These are phyloP conservation scores for Lepidurus apus DNA, from an alignment of 1,140 invertebrate species.

Conservation along the genomic window DNA sequence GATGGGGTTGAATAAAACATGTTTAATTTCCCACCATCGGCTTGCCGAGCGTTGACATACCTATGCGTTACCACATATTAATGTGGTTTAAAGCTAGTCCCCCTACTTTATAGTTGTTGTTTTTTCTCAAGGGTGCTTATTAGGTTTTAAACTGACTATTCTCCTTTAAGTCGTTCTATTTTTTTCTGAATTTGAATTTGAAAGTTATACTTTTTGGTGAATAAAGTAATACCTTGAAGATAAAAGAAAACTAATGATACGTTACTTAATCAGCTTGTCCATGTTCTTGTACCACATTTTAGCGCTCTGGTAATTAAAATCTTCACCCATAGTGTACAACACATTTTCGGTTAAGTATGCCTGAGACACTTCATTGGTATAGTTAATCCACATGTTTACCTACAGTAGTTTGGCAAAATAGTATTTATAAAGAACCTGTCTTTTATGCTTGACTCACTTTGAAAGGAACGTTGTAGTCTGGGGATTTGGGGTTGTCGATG, in stretches of 20 bases:
- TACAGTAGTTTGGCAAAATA: constrained; percentile 23
- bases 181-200: too few relatives aligned
- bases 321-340: constrained; percentile 54
- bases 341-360: constrained; percentile 48
- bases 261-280: constrained; percentile 66
- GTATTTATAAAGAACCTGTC: constrained; percentile 9
- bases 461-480: constrained; percentile 46
- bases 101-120: too few relatives aligned
- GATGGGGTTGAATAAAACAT: constrained; percentile 71
- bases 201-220: too few relatives aligned
- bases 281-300: constrained; percentile 59
- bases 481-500: constrained; percentile 48
- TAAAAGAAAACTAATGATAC: background rate
- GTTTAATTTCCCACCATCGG: constrained; percentile 55
- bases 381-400: constrained; percentile 41
- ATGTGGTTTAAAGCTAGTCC: too few relatives aligned
- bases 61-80: constrained; percentile 36
- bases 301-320: constrained; percentile 55
- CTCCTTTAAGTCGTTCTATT: too few relatives aligned
- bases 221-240: background rate
- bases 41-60: constrained; percentile 52
- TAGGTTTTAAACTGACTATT: too few relatives aligned
- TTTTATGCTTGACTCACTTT: constrained; percentile 49
- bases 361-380: constrained; percentile 37
- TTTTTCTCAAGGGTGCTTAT: too few relatives aligned